Conservation (phyloP, 1,140 invertebrate species). For the Bombus difficillimus region DNA sequence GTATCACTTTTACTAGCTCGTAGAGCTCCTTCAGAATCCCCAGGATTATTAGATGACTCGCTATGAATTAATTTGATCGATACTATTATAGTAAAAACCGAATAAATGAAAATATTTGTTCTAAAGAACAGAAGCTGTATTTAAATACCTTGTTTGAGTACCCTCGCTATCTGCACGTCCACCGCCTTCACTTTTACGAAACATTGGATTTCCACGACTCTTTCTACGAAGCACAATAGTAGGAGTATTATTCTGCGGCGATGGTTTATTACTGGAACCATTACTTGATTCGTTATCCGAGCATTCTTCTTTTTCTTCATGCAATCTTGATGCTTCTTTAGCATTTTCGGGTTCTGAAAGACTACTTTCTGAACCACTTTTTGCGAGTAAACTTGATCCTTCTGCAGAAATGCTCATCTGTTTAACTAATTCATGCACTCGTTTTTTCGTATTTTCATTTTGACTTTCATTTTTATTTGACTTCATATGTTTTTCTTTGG, state of each 20-base stretch:
- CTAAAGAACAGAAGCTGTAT: background rate
- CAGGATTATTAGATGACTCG: constrained; percentile 67
- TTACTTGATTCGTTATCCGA: constrained; percentile 81
- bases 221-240: constrained; percentile 86
- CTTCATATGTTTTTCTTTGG: constrained; percentile 78
- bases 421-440: constrained; percentile 88
- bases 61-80: constrained; percentile 52
- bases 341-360: constrained; percentile 89
- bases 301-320: constrained; percentile 88
- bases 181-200: constrained; percentile 87
- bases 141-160: constrained; percentile 74
- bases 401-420: constrained; percentile 91
- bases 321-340: constrained; percentile 87
- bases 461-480: constrained; percentile 76
- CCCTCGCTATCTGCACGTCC: constrained; percentile 80
- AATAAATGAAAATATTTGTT: background rate
- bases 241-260: constrained; percentile 79
- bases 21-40: constrained; percentile 81
- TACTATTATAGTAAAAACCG: background rate
- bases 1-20: constrained; percentile 94
- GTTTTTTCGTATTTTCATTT: constrained; percentile 81
- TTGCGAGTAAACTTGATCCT: constrained; percentile 85
- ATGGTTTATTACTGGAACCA: constrained; percentile 76
- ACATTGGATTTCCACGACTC: constrained; percentile 86
- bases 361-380: constrained; percentile 93